phyloP scores from a whole-genome alignment of 2,113 vertebrate species.

The Istiophorus platypterus region DNA sequence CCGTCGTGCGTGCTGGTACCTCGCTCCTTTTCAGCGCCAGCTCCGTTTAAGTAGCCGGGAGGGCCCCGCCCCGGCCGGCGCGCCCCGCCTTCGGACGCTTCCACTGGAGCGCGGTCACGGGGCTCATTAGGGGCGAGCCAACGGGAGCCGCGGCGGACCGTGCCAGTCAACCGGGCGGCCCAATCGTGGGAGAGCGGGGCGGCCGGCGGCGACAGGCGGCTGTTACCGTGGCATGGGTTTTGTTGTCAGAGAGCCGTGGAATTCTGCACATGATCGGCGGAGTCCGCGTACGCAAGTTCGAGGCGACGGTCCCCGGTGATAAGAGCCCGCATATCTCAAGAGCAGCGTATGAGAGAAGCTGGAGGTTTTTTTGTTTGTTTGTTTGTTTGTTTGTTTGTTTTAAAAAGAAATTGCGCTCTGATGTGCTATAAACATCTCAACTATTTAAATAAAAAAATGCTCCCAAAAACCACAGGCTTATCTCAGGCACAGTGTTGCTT shows the following conservation, averaged over 20 bases:
- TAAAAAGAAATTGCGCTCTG: constrained; percentile 38
- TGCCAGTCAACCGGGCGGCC: constrained; percentile 42
- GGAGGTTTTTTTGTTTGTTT: neutral
- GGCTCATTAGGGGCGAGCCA: constrained; percentile 40
- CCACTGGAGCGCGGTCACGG: constrained; percentile 54
- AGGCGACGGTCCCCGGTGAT: constrained; percentile 40
- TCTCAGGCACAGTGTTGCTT: constrained; percentile 34
- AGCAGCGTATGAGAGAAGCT: constrained; percentile 27
- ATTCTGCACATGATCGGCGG: constrained; percentile 58
- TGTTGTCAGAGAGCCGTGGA: constrained; percentile 73
- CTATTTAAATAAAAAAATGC: constrained; percentile 37
- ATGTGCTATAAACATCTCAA: constrained; percentile 36
- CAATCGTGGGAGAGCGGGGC: constrained; percentile 58
- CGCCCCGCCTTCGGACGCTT: constrained; percentile 43
- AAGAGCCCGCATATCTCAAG: constrained; percentile 41
- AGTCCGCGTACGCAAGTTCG: constrained; percentile 43
- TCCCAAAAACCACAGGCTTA: constrained; percentile 10
- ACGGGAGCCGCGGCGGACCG: constrained; percentile 23
- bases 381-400: too few species aligned
- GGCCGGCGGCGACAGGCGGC: constrained; percentile 61
- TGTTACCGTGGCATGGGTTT: constrained; percentile 79
- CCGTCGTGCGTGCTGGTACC: constrained; percentile 54
- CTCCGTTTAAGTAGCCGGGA: constrained; percentile 73
- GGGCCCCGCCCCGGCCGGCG: constrained; percentile 70
- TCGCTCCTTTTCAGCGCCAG: constrained; percentile 29